Evolutionary conservation across 2,113 vertebrate species (phyloP).

Genomic region (Mellivora capensis): DNA sequence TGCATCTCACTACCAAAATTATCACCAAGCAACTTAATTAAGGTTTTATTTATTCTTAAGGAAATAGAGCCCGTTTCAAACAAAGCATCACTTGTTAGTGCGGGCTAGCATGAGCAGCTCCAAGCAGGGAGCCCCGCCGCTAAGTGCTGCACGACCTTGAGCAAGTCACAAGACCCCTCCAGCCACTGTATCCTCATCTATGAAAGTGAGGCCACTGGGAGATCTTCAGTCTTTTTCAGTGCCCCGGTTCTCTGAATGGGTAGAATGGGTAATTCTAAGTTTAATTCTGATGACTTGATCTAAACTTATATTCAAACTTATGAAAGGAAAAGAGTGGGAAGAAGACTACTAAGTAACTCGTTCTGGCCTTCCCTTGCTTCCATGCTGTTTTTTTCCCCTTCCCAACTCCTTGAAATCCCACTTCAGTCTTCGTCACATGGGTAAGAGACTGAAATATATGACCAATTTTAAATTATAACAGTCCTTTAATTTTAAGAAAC

Average conservation of each 20-base stretch:
- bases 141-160: background rate
- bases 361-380: background rate
- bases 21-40: constrained; percentile 38
- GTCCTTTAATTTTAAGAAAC: constrained; percentile 19
- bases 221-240: background rate
- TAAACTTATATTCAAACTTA: constrained; percentile 2
- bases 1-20: background rate
- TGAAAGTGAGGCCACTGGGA: background rate
- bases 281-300: background rate
- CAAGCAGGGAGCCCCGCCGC: background rate
- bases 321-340: background rate
- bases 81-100: background rate
- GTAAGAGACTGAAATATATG: background rate
- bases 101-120: background rate
- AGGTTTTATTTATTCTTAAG: constrained; percentile 45
- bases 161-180: background rate
- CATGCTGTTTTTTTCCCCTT: background rate
- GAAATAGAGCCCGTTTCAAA: constrained; percentile 20
- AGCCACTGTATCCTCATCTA: background rate
- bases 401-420: background rate
- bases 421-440: background rate
- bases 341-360: background rate
- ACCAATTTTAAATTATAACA: background rate
- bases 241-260: background rate
- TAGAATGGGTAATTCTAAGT: background rate